phyloP scores from a whole-genome alignment of 2,113 vertebrate species.

The Ceyx margarethae region DNA sequence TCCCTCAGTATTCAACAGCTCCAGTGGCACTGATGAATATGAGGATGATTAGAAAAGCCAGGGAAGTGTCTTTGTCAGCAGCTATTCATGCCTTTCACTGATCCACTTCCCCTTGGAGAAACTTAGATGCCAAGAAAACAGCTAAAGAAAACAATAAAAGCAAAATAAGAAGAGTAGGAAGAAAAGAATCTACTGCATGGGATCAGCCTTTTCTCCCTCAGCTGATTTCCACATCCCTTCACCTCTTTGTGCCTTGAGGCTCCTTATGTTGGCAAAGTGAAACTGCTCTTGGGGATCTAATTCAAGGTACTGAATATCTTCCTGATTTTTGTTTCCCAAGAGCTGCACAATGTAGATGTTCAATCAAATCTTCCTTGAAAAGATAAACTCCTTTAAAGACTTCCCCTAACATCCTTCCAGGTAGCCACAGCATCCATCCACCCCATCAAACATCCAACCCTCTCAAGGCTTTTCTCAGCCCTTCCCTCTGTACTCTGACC shows the following conservation, averaged over 20 bases:
- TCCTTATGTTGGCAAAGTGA: constrained; percentile 19
- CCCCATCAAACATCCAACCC: background rate
- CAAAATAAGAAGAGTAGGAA: background rate
- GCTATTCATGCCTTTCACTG: background rate
- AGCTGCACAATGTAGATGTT: background rate
- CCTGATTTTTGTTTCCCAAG: constrained; percentile 28
- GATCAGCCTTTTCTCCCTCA: background rate
- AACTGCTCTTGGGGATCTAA: background rate
- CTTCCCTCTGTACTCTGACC: background rate
- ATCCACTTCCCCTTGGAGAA: background rate
- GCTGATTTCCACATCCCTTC: constrained; percentile 7
- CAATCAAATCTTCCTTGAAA: background rate
- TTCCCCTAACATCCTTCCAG: background rate
- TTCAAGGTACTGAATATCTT: background rate
- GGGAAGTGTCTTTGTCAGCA: background rate
- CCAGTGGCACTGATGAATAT: background rate
- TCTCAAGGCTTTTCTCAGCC: background rate
- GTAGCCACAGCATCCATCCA: background rate
- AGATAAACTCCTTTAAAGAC: background rate
- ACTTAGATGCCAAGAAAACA: constrained; percentile 7
- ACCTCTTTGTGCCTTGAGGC: background rate
- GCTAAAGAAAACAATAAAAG: background rate
- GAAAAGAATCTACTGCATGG: background rate
- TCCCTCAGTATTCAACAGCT: background rate
- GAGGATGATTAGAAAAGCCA: background rate